Conservation (phyloP, 2,113 vertebrate genomes). For the Monopterus albus region DNA sequence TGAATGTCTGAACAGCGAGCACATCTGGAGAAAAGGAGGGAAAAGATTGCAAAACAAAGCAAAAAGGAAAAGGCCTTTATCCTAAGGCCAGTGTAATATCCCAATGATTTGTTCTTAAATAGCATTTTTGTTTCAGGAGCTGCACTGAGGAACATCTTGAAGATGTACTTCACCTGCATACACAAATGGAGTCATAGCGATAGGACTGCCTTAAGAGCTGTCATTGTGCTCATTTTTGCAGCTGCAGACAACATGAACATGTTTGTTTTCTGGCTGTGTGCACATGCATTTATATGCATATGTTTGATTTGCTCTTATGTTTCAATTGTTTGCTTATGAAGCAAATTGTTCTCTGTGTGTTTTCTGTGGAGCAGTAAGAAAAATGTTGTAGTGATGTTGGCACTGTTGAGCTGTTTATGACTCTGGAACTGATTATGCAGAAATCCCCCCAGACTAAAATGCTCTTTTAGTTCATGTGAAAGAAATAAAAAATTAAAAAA, state of each 20-base stretch:
- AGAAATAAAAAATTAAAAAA: conserved; percentile 36
- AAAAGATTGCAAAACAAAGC: conserved; percentile 38
- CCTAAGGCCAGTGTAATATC: conserved; percentile 24
- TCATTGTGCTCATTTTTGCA: background rate
- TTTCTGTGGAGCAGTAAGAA: conserved; percentile 11
- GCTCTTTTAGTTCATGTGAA: conserved; percentile 60
- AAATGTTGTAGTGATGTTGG: conserved; percentile 16
- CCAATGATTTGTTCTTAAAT: conserved; percentile 6
- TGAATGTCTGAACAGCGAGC: conserved; percentile 65
- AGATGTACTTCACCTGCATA: background rate
- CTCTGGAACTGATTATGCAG: conserved; percentile 56
- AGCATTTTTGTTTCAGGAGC: background rate
- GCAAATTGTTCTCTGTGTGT: background rate
- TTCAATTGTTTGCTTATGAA: background rate
- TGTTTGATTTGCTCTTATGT: conserved; percentile 3
- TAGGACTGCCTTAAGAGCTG: background rate
- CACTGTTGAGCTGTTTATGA: conserved; percentile 36
- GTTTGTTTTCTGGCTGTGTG: background rate
- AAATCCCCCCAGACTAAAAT: conserved; percentile 55
- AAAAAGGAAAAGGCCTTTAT: conserved; percentile 24
- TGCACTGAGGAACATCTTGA: conserved; percentile 26
- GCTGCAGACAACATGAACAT: background rate
- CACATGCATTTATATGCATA: background rate
- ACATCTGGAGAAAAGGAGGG: conserved; percentile 61
- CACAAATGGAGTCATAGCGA: background rate